Base-by-base conservation (phyloP, 30 jellyfish, hydroid and myxozoan genomes). In the Aurelia aurita complex sp. Pacific region DNA sequence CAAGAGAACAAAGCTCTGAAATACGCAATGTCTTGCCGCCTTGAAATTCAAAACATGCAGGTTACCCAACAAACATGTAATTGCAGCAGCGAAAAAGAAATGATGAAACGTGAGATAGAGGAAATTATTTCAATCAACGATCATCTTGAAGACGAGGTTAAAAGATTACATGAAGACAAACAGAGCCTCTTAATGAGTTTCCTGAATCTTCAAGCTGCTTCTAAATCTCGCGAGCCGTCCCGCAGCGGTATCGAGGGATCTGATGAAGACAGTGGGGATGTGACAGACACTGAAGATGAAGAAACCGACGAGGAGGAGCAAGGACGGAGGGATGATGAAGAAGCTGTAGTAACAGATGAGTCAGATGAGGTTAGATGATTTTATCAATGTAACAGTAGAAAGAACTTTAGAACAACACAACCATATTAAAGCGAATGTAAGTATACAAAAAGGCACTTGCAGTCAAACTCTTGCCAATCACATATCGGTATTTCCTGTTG, bases 181-280 rank as follows among this genome's bases (percentile, higher is more conserved):
- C 97, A 94, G 67, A 96, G 96, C 68, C 93, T 94, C 60, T 91
- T 94, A 10, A 86, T 94, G 97, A 94, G 99, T 69, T 89, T 94
- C 82, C 85, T 94, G 85, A 94, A 94, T 74, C 69, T 94, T 77
- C 99, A 94, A 76, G 99, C 99, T 1, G 97, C 99, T 15, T 85
- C 94, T 50, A 82, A 97, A 59, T 94, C 99, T 10, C 91, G 97
- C 79, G 97, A 85, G 53, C 89, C 90, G 52, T 80, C 96, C 76
- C 90, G 93, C 86, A 67, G 78, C 34, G 97, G 93, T 34, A 75
- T 90, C 7, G 98, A 92, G 67, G 98, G 96, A 40, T 96, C 82
- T 2, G 95, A 74, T 16, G 98, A 82, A 73, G 96, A 79, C 33
- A 97, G 91, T 18, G 89, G 86, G 15, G 97, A 89, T 1, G 29